Percentiles rank a stretch among this genome's conserved stretches.
phyloP scores from a whole-genome alignment of 2,797 vertebrate species.

The Chromis chromis region DNA sequence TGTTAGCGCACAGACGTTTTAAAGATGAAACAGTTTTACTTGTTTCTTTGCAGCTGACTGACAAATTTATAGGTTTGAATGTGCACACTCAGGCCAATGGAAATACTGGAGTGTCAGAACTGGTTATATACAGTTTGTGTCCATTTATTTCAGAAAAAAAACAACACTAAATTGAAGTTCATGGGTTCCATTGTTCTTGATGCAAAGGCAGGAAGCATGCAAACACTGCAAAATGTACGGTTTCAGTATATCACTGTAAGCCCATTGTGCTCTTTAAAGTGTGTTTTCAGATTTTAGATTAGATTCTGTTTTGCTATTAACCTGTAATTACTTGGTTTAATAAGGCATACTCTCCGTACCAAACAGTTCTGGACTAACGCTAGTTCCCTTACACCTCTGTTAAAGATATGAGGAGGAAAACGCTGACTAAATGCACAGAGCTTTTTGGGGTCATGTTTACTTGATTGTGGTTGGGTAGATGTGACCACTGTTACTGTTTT shows the following conservation, averaged over 20 bases:
- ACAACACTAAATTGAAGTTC: background rate
- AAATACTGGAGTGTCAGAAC: too few relatives aligned
- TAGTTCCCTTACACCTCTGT: background rate
- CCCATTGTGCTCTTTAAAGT: background rate
- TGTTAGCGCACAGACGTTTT: constrained; percentile 4
- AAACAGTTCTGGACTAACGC: background rate
- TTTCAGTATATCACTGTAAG: background rate
- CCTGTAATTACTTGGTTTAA: constrained; percentile 8
- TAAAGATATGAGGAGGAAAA: background rate
- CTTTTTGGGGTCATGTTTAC: background rate
- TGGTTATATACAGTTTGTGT: background rate
- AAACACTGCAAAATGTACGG: background rate
- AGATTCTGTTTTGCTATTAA: background rate
- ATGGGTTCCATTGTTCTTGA: background rate
- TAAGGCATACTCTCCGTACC: background rate
- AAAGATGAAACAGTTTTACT: constrained; percentile 3
- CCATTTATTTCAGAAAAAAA: background rate
- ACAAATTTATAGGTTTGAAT: background rate
- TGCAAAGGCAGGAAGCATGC: background rate
- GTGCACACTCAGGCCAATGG: background rate
- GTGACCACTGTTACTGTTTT: too few relatives aligned
- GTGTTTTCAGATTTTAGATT: constrained; percentile 1
- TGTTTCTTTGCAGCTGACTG: background rate
- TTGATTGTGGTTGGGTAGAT: too few relatives aligned
- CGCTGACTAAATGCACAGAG: background rate